Percentiles rank a stretch among this genome's conserved stretches.
These are phyloP conservation scores for Rattus rattus DNA, from an alignment of 2,113 vertebrate genomes.

Conservation along the genomic window DNA sequence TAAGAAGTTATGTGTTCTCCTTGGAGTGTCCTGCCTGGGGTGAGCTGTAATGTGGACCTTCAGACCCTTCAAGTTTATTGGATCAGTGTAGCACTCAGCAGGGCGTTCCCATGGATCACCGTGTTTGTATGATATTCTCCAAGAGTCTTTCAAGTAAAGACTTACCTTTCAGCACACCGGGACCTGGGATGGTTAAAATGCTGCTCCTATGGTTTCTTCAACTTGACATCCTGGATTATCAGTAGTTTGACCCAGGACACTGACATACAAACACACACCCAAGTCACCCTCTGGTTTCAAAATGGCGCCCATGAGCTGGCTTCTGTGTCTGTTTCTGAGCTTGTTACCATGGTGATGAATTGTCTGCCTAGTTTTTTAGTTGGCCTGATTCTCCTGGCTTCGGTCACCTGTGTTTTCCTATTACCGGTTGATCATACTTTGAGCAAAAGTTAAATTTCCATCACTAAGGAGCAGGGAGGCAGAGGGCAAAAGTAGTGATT, in stretches of 20 bases:
- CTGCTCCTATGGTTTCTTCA: background rate
- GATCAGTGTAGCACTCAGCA: background rate
- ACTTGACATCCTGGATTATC: constrained; percentile 8
- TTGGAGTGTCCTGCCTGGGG: background rate
- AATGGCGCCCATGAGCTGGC: constrained; percentile 52
- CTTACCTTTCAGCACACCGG: background rate
- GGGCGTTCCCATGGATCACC: background rate
- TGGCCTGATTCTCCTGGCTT: constrained; percentile 16
- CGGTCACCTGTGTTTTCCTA: background rate
- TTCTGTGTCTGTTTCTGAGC: constrained; percentile 79
- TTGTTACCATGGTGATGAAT: constrained; percentile 84
- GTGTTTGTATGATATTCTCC: background rate
- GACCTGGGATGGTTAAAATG: background rate
- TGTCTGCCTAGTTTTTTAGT: constrained; percentile 24
- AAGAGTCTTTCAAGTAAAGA: constrained; percentile 7
- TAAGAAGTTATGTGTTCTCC: background rate
- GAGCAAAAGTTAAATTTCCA: background rate
- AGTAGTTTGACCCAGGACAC: constrained; percentile 1
- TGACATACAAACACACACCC: background rate
- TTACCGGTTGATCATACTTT: accelerated
- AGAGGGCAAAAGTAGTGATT: constrained; percentile 9
- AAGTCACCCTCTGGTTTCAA: constrained; percentile 36
- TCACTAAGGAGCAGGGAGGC: background rate
- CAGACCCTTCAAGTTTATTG: background rate
- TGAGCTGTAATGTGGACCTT: background rate